Evolutionary conservation across 2,888 invertebrate genomes (phyloP), one percentile per base, ranked within the genome.

Genomic region (Galerucella calmariensis): DNA sequence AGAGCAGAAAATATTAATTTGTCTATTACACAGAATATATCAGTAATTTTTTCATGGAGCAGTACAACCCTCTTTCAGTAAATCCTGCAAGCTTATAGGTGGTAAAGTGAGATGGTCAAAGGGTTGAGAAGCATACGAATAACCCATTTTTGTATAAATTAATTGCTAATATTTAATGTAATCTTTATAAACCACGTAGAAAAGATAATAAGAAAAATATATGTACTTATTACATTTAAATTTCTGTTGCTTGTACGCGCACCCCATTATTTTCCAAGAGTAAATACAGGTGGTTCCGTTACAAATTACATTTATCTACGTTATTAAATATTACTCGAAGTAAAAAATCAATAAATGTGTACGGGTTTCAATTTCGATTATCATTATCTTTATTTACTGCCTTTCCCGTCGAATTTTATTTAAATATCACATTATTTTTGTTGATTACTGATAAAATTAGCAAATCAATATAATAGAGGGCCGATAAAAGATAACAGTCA

Each of bases 401-500:
- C 70, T 73, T 80, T 77, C 77, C 76, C 78, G 78, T 79, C 78
- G 78, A 81, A 80, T 79, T 82, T 82, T 82, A 83, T 80, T 82
- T 82, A 82, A 82, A 82, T 83, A 82, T 83, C 81, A 78, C 82
- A 83, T 82, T 81, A 83, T 81, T 81, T 79, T 77, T 79, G 78
- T 80, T 79, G 82, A 82, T 82, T 82, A 83, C 76, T 81, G 84
- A 84, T 83, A 83, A 83, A 83, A 83, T 82, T 82, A 83, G 79
- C 82, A 81, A 84, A 84, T 84, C 84, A 84, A 84, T 84, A 83
- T 79, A 80, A 81, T 79, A 79, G 77, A 78, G 79, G 78, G 70
- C 76, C 81, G 84, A 84, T 84, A 83, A 84, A 82, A 83, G 81
- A 81, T 81, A 79, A 79, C 75, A 72, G 72, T 74, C 78, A 75